Base-by-base conservation (phyloP, 2,888 invertebrate species). In the Meiosimyza platycephala region DNA sequence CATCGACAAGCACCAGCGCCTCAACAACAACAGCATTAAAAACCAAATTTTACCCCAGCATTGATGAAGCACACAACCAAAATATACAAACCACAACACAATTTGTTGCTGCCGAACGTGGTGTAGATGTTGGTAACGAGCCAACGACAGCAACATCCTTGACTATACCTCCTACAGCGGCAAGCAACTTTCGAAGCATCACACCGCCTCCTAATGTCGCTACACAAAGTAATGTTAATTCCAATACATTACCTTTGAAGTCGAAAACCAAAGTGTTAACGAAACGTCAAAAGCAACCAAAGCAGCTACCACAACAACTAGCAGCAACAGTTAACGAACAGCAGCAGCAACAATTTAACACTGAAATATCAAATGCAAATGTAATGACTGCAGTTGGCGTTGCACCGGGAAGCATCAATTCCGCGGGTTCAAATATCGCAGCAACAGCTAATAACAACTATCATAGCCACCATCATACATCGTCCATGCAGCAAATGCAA, bases 251-350 rank as follows among this genome's bases (percentile, higher is more conserved):
- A 76, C 84, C 85, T 5, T 81, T 81, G 33, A 84, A 84, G 73
- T 54, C 62, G 13, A 85, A 85, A 73, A 79, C 80, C 6, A 84
- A 83, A 74, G 72, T 75, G 48, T 71, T 74, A 18, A 76, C 77
- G n/a, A 82, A 83, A 70, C 85, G 85, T 74, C 85, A 85, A 73
- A 86, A 85, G 78, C 85, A 85, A 69, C 85, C 85, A 60, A 85
- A 85, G 72, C 81, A 80, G 77, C 79, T 85, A 80, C 84, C 85
- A 3, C 13, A 22, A 33, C 40, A 57, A 15, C 18, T 47, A 13
- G 47, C 59, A 40, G n/a, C 59, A 47, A 76, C 59, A 13, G 59
- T 70, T 11, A 66, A 54, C 13, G n/a, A 59, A 4, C 60, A 57
- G 60, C 75, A 73, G 50, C 77, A 75, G 63, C 78, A 73, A 55